Percentiles rank a stretch among this genome's conserved stretches.
phyloP scores from a whole-genome alignment of 2,797 vertebrate genomes.

The Crax fasciolata region DNA sequence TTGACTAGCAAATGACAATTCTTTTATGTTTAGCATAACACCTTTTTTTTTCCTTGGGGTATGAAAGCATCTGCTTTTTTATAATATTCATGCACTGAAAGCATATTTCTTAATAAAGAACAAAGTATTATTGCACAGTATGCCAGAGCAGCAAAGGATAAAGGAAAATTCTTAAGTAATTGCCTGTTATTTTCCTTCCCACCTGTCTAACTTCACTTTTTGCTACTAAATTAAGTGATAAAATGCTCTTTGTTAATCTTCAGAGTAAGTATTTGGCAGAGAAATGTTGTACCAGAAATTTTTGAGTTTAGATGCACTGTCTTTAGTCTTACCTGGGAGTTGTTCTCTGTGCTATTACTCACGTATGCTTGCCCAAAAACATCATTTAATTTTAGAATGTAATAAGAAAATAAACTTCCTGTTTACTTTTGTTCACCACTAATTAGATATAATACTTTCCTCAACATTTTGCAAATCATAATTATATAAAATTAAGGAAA shows the following conservation, averaged over 20 bases:
- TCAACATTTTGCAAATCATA: constrained; percentile 60
- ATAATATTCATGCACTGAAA: not conserved
- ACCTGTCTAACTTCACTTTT: not conserved
- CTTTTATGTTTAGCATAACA: not conserved
- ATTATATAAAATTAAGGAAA: constrained; percentile 73
- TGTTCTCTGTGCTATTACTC: not conserved
- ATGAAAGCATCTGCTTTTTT: not conserved
- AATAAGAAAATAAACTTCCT: constrained; percentile 50
- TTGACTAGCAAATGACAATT: not conserved
- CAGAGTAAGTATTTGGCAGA: not conserved
- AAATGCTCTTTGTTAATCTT: not conserved
- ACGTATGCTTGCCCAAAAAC: not conserved
- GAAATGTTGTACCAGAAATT: not conserved
- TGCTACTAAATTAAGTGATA: not conserved
- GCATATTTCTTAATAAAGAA: not conserved
- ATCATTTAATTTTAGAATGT: constrained; percentile 20
- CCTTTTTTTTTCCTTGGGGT: not conserved
- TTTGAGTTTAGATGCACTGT: not conserved
- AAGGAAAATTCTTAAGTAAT: not conserved
- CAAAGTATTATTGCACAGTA: not conserved
- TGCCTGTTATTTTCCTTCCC: not conserved
- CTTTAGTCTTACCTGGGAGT: not conserved
- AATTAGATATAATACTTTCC: constrained; percentile 62
- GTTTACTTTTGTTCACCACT: constrained; percentile 67
- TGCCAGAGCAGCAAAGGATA: not conserved